phyloP scores from a whole-genome alignment of 2,113 vertebrate species.

The Tympanuchus pallidicinctus region DNA sequence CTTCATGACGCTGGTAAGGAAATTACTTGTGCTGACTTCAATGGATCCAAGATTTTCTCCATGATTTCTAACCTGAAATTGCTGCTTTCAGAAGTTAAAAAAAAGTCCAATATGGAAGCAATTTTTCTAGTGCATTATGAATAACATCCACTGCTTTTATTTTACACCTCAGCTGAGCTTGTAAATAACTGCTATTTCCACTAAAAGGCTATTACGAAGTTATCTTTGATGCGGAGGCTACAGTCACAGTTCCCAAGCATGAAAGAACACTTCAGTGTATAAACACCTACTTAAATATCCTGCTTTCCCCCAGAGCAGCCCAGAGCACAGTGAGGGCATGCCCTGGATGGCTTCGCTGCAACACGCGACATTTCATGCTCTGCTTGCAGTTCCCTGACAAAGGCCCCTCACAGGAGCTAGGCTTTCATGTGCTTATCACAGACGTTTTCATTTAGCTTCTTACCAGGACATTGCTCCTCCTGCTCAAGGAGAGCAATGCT shows the following conservation, averaged over 20 bases:
- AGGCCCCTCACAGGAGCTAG: not conserved
- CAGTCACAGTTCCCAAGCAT: not conserved
- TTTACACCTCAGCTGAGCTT: constrained; percentile 28
- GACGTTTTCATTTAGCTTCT: not conserved
- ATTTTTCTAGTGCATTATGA: constrained; percentile 7
- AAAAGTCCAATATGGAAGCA: not conserved
- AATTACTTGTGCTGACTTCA: not conserved
- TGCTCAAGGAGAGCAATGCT: not conserved
- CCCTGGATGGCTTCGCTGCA: not conserved
- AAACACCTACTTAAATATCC: constrained; percentile 35
- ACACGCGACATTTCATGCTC: constrained; percentile 33
- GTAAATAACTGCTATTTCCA: constrained; percentile 58
- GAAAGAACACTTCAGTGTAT: constrained; percentile 24
- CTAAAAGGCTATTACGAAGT: constrained; percentile 59
- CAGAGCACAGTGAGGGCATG: not conserved
- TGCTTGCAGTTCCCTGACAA: not conserved
- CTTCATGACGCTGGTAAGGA: constrained; percentile 2
- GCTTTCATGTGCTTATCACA: constrained; percentile 54
- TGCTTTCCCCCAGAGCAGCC: constrained; percentile 21
- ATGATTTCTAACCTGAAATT: constrained; percentile 13
- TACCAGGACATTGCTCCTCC: not conserved
- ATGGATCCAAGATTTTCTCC: not conserved
- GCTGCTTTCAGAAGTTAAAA: constrained; percentile 31
- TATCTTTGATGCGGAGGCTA: constrained; percentile 40
- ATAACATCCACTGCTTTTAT: constrained; percentile 18